Evolutionary conservation across 1,140 invertebrate species (phyloP), one percentile per base, ranked within the genome.

Genomic region (Bombus soroeensis): DNA sequence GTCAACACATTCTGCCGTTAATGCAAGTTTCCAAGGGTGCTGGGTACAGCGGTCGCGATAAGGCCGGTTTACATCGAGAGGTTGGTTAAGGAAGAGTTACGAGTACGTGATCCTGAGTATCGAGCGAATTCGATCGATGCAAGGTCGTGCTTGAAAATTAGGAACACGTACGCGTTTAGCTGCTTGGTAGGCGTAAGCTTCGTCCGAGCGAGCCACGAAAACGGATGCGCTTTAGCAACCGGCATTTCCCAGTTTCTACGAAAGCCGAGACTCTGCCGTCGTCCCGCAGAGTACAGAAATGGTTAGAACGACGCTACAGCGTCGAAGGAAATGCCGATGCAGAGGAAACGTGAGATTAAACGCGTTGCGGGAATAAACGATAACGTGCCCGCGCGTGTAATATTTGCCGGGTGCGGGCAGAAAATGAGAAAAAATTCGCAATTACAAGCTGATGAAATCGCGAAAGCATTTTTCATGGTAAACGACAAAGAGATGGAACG

Each of bases 81-180:
- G 78, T 57, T 59, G 89, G 86, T 89, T 83, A 87, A 90, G 86
- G 89, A 89, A 85, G 89, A 90, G 88, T 90, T 89, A 90, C 88
- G 89, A 70, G 81, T 89, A 85, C 85, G 89, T 82, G 85, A 90
- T 89, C 85, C 89, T 81, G 81, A 79, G 83, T 86, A 87, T 90
- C 89, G 89, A 87, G 76, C 78, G 85, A 68, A 77, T 74, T 71
- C 88, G 88, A 87, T 90, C 89, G 89, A 90, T 89, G 79, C 72
- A 25, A 22, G 59, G 70, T 53, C 53, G 71, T 84, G 81, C 62
- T 84, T 89, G 85, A 77, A 86, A 90, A 90, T 90, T 87, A 89
- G 88, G 88, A 87, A 89, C 88, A 84, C 85, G 88, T 89, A 9
- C 81, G 78, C 80, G 86, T 82, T 80, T 87, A 73, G 74, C 64